Evolutionary conservation across 2,888 invertebrate species (phyloP).

Genomic region (Lithophane ornitopus): DNA sequence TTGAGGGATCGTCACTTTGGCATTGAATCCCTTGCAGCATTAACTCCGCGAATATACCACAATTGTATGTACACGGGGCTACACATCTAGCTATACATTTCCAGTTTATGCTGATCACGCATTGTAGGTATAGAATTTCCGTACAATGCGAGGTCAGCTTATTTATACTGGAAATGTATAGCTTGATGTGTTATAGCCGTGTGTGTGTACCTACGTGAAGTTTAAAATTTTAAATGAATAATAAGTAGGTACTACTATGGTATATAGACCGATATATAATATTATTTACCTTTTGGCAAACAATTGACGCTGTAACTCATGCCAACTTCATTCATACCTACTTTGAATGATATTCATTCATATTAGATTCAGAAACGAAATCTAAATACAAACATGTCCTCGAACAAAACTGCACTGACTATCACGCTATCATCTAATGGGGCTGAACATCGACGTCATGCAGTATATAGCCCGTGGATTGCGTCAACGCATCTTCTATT

Average conservation of each 20-base stretch:
- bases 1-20: background rate
- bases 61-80: too few relatives aligned
- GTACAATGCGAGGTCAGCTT: too few relatives aligned
- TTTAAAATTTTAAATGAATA: too few relatives aligned
- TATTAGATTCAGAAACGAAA: background rate
- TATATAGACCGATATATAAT: background rate
- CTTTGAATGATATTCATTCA: conserved; percentile 5
- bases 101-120: too few relatives aligned
- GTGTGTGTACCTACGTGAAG: too few relatives aligned
- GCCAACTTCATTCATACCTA: conserved; percentile 12
- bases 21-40: background rate
- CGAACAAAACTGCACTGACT: conserved; percentile 17
- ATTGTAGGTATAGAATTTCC: too few relatives aligned
- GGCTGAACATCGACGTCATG: conserved; percentile 40
- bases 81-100: too few relatives aligned
- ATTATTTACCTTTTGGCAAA: conserved; percentile 16
- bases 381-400: conserved; percentile 3
- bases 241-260: too few relatives aligned
- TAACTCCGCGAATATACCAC: too few relatives aligned
- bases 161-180: too few relatives aligned
- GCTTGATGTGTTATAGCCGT: too few relatives aligned
- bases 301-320: background rate
- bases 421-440: conserved; percentile 38
- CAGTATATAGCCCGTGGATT: conserved; percentile 37
- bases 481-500: conserved; percentile 36